These are phyloP conservation scores for Lacerta agilis DNA, from an alignment of 2,797 vertebrate genomes.

Conservation along the genomic window DNA sequence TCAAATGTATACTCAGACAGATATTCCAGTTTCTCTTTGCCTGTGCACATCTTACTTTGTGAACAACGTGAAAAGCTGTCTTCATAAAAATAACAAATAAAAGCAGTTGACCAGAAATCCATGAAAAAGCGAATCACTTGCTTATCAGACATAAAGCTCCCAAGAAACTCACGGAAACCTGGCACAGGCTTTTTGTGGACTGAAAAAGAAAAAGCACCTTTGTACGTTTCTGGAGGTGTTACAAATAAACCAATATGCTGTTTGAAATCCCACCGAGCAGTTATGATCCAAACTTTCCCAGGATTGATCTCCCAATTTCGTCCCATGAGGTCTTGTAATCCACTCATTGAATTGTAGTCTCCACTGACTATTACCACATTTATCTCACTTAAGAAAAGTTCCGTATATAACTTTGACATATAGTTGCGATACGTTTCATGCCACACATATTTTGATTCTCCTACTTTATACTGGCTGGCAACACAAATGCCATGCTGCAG, in stretches of 20 bases:
- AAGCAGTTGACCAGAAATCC: conserved; percentile 10
- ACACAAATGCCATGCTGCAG: background rate
- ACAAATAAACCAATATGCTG: background rate
- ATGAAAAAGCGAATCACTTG: background rate
- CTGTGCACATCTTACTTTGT: background rate
- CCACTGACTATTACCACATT: conserved; percentile 9
- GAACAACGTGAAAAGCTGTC: background rate
- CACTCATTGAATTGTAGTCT: background rate
- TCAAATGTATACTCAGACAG: background rate
- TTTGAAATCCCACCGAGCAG: background rate
- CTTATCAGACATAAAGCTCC: background rate
- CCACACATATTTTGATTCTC: background rate
- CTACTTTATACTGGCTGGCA: background rate
- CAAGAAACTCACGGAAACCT: background rate
- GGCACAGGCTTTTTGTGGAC: background rate
- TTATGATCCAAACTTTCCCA: conserved; percentile 1
- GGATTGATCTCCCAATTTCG: background rate
- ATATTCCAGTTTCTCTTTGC: background rate
- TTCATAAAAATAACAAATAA: background rate
- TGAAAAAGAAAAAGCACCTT: background rate
- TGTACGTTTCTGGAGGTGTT: background rate
- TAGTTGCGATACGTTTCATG: accelerated
- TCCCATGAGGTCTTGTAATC: no score
- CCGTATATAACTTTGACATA: background rate
- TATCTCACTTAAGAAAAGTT: background rate